Evolutionary conservation across 1,140 invertebrate genomes (phyloP), one percentile per base, ranked within the genome.

Genomic region (Littorina saxatilis): DNA sequence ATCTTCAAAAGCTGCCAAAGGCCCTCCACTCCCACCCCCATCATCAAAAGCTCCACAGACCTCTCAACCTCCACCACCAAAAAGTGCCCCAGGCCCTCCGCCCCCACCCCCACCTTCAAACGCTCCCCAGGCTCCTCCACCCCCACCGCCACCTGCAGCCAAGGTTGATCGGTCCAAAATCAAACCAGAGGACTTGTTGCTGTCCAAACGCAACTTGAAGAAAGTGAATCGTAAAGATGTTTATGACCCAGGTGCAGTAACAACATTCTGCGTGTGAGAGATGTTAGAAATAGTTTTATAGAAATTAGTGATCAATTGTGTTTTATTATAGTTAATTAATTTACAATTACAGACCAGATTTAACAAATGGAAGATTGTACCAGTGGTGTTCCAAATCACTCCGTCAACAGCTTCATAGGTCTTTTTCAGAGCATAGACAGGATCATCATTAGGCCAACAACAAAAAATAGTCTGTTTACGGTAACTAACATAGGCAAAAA

Each of bases 211-310:
- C n/a, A 78, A 29, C 9, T 29, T 66, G 58, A 78, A 78, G 40
- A 37, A 15, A n/a, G 76, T 78, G 39, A 63, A 78, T 29, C 76
- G 76, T 23, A 63, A 61, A 29, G 76, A 78, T 78, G 55, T 78
- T 11, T 43, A 35, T 63, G 55, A 78, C n/a, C 35, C 76, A 43
- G 75, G 76, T 78, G 43, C 27, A 72, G 15, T 72, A 29, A n/a
- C 13, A 66, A 13, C 23, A 9, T 11, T 66, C 7, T 66, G 61
- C 11, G 23, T 1, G 27, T 66, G 11, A 66, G 11, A 20, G n/a
- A 13, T 27, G 13, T 13, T 13, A 13, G 11, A n/a, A 13, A 11
- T 40, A 72, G 39, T 39, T 13, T 40, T 9, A 15, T 32, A 5
- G 35, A 72, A 27, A 0, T 23, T 35, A 39, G 13, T 5, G 17